Percentiles rank a stretch among this genome's conserved stretches.
Conservation (phyloP, 2,888 invertebrate species). For the Spilarctia lutea region DNA sequence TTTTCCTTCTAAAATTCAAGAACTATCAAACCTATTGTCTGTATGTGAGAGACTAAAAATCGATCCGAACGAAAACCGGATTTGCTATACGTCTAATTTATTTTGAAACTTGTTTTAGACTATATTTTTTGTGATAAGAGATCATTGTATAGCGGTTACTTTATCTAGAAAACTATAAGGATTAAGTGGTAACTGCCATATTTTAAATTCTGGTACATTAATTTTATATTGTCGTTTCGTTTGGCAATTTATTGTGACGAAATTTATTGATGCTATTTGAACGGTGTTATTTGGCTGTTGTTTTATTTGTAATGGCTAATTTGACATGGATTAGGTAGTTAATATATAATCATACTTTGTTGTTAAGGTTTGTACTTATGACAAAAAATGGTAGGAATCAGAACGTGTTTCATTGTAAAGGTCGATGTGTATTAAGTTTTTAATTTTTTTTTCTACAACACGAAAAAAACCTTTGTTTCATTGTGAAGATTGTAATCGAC, state of each 20-base stretch:
- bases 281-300: conserved; percentile 7
- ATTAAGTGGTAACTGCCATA: conserved; percentile 41
- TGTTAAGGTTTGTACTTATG: neutral
- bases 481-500: neutral
- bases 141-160: conserved; percentile 22
- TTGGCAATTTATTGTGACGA: conserved; percentile 14
- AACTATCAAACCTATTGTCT: conserved; percentile 50
- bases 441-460: neutral
- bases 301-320: neutral
- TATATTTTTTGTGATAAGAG: conserved; percentile 1
- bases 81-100: conserved; percentile 21
- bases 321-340: neutral
- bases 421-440: neutral
- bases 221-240: conserved; percentile 32
- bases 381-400: neutral
- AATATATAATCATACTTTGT: neutral
- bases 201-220: conserved; percentile 37
- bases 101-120: conserved; percentile 14
- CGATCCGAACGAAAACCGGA: conserved; percentile 38
- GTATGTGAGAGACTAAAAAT: conserved; percentile 22
- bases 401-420: neutral
- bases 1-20: conserved; percentile 57
- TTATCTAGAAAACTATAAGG: conserved; percentile 43
- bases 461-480: neutral
- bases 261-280: conserved; percentile 10